These are phyloP conservation scores for Electrophaes corylata DNA, from an alignment of 2,888 invertebrate species.

Conservation along the genomic window DNA sequence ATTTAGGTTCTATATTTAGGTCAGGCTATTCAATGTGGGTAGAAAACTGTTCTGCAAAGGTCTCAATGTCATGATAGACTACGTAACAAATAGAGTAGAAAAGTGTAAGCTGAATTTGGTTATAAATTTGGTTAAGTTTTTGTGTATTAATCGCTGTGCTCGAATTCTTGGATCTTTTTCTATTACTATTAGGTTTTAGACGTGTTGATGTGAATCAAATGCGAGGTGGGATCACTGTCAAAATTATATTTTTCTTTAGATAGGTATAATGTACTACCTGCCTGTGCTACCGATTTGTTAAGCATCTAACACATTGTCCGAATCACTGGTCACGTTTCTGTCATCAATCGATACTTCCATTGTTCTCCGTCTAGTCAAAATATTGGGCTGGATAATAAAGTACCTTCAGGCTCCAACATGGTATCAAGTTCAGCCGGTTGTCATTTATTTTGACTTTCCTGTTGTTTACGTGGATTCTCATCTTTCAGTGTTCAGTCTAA, in stretches of 20 bases:
- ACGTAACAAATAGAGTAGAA: not conserved
- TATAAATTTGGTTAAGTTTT: no score
- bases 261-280: not conserved
- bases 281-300: not conserved
- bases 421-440: slow-evolving; percentile 32
- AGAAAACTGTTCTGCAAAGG: slow-evolving; percentile 38
- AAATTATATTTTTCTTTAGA: not conserved
- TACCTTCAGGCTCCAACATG: slow-evolving; percentile 16
- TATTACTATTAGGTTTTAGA: no score
- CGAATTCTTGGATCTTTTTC: no score
- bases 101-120: not conserved
- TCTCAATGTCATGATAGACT: slow-evolving; percentile 23
- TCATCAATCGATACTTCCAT: slow-evolving; percentile 13
- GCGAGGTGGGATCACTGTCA: not conserved
- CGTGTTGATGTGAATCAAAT: not conserved
- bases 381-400: slow-evolving; percentile 21
- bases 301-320: not conserved
- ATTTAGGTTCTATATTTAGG: slow-evolving; percentile 63
- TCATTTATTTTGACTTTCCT: slow-evolving; percentile 34
- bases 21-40: slow-evolving; percentile 41
- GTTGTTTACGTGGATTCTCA: slow-evolving; percentile 34
- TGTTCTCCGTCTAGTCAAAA: slow-evolving; percentile 26
- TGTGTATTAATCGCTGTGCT: no score
- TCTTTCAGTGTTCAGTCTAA: slow-evolving; percentile 60
- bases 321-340: slow-evolving; percentile 12